Conservation (phyloP, 2,888 invertebrate genomes). For the Agonopterix subpropinquella region DNA sequence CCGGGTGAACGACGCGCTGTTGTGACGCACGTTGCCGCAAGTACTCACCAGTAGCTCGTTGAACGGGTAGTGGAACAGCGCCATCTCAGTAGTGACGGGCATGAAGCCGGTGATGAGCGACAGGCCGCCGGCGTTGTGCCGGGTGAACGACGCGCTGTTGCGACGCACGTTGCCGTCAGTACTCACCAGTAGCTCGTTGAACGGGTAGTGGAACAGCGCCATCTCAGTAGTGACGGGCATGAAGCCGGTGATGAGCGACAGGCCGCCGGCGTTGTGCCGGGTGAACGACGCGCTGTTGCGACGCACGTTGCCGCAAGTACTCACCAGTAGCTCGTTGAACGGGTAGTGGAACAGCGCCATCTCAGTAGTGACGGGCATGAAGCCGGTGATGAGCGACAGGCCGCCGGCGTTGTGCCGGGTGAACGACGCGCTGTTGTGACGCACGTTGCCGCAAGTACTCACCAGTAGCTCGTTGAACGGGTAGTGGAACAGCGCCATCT, state of each 20-base stretch:
- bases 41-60: too few relatives aligned
- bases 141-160: slow-evolving; percentile 84
- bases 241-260: too few relatives aligned
- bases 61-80: too few relatives aligned
- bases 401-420: too few relatives aligned
- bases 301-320: slow-evolving; percentile 9
- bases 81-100: too few relatives aligned
- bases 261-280: slow-evolving; percentile 61
- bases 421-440: too few relatives aligned
- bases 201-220: slow-evolving; percentile 92
- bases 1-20: too few relatives aligned
- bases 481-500: slow-evolving; percentile 96
- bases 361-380: too few relatives aligned
- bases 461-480: slow-evolving; percentile 97
- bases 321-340: slow-evolving; percentile 93
- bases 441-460: slow-evolving; percentile 14
- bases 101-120: too few relatives aligned
- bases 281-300: slow-evolving; percentile 86
- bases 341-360: slow-evolving; percentile 89
- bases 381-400: too few relatives aligned
- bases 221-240: too few relatives aligned
- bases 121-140: slow-evolving; percentile 57
- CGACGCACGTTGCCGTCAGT: slow-evolving; percentile 33
- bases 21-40: too few relatives aligned
- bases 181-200: slow-evolving; percentile 91